These are phyloP conservation scores for Hippocampus kuda DNA, from an alignment of 2,797 vertebrate genomes.

Conservation along the genomic window DNA sequence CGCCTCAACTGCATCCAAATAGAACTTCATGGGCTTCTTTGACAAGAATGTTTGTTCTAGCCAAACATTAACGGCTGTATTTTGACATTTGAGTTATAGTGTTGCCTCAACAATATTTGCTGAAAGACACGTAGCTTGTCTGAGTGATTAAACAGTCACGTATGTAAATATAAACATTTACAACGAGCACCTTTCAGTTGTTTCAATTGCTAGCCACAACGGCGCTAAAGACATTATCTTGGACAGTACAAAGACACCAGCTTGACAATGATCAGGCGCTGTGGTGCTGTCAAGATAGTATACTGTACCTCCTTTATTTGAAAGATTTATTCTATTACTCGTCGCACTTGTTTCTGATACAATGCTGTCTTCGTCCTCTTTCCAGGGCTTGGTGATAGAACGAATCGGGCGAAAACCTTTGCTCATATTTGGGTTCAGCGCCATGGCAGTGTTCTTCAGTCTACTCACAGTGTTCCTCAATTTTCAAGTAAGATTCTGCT, in stretches of 20 bases:
- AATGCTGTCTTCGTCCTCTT: background rate
- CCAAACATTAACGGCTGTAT: background rate
- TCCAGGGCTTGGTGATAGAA: constrained; percentile 84
- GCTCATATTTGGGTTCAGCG: constrained; percentile 82
- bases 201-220: background rate
- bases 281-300: background rate
- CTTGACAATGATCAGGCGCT: background rate
- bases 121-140: background rate
- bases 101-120: background rate
- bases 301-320: background rate
- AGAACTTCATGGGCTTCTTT: background rate
- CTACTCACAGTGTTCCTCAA: constrained; percentile 79
- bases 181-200: background rate
- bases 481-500: constrained; percentile 72
- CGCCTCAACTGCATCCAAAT: background rate
- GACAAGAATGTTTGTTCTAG: background rate
- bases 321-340: background rate
- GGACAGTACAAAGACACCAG: background rate
- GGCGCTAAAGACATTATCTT: background rate
- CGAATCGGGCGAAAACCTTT: constrained; percentile 77
- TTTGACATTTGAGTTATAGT: background rate
- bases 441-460: constrained; percentile 81
- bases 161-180: background rate
- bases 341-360: background rate
- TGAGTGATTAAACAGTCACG: background rate